Evolutionary conservation across 1,140 invertebrate species (phyloP).

Genomic region (Drosophila malerkotliana): DNA sequence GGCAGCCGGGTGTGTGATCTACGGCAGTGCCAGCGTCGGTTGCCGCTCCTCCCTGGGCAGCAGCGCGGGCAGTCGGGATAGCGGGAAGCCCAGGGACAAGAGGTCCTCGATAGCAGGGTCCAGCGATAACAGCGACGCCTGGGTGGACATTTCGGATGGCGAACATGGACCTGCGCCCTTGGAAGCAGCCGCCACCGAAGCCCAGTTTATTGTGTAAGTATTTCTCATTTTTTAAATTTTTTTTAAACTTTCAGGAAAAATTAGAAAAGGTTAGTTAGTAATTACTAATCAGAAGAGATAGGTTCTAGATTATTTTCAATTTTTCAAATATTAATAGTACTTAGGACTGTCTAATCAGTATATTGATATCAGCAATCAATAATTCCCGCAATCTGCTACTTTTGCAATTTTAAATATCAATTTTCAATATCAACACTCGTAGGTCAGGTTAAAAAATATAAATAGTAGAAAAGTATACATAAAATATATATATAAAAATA

Average conservation of each 20-base stretch:
- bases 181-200: constrained; percentile 34
- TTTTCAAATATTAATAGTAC: not conserved
- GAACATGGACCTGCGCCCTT: constrained; percentile 22
- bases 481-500: not conserved
- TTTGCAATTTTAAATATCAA: not conserved
- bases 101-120: constrained; percentile 83
- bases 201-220: constrained; percentile 84
- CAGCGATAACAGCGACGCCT: constrained; percentile 87
- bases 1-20: constrained; percentile 77
- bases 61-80: constrained; percentile 25
- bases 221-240: not conserved
- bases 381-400: not conserved
- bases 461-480: not conserved
- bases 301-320: not conserved
- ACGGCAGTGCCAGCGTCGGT: constrained; percentile 83
- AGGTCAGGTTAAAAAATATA: not conserved
- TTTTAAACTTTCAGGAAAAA: too few species aligned
- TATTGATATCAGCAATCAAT: not conserved
- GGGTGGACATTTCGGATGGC: constrained; percentile 87
- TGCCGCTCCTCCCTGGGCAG: constrained; percentile 63
- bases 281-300: too few species aligned
- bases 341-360: not conserved
- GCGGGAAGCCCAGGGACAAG: constrained; percentile 46
- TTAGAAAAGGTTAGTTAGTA: too few species aligned
- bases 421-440: not conserved